Conservation (phyloP, 2,113 vertebrate species). For the Sorex araneus region DNA sequence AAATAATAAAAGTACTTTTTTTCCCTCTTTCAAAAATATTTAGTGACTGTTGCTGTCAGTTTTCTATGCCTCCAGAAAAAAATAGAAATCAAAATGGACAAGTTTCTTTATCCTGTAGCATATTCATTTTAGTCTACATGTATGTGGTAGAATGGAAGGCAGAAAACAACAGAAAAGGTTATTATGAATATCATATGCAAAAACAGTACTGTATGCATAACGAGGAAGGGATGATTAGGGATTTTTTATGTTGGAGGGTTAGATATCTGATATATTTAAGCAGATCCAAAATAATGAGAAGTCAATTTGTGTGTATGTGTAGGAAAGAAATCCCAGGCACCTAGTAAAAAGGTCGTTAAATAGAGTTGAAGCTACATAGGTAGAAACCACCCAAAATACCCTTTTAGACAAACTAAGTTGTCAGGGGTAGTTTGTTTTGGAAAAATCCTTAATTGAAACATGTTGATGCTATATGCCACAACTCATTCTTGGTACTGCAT, state of each 20-base stretch:
- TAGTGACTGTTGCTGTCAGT: background rate
- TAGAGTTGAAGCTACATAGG: background rate
- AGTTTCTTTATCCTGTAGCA: slow-evolving; percentile 12
- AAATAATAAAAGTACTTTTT: slow-evolving; percentile 22
- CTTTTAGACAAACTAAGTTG: slow-evolving; percentile 37
- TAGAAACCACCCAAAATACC: background rate
- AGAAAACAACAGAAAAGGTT: slow-evolving; percentile 32
- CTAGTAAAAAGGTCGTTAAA: slow-evolving; percentile 17
- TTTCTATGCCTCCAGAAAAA: background rate
- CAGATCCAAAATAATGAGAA: slow-evolving; percentile 35
- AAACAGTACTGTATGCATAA: background rate
- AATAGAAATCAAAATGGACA: slow-evolving; percentile 14
- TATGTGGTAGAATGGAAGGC: background rate
- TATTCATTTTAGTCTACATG: slow-evolving; percentile 28
- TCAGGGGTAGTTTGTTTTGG: slow-evolving; percentile 11
- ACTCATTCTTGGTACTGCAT: slow-evolving; percentile 16
- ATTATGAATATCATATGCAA: background rate
- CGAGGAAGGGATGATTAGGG: background rate
- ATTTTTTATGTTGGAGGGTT: background rate
- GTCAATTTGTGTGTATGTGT: background rate
- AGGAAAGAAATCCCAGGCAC: background rate
- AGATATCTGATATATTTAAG: slow-evolving; percentile 54
- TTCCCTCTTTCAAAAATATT: background rate
- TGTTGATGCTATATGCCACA: background rate
- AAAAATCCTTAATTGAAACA: slow-evolving; percentile 15